phyloP scores from a whole-genome alignment of 2,797 vertebrate genomes.

The Uromys caudimaculatus region DNA sequence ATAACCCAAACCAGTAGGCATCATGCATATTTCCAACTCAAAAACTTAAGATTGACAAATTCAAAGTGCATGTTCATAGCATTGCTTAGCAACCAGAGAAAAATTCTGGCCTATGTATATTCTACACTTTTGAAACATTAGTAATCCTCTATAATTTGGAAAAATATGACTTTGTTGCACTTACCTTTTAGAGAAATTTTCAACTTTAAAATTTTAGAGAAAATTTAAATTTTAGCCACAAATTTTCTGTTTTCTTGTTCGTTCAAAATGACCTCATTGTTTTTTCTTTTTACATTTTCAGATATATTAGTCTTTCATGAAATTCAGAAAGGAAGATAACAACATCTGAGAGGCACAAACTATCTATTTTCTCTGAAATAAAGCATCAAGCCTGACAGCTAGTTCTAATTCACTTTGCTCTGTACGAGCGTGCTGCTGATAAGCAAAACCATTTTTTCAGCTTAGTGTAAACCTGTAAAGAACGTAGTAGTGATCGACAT shows the following conservation, averaged over 20 bases:
- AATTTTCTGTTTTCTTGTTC: neutral
- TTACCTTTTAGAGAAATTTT: neutral
- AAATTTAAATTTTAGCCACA: neutral
- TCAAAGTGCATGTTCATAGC: neutral
- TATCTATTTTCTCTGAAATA: conserved; percentile 35
- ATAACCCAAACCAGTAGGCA: neutral
- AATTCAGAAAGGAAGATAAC: neutral
- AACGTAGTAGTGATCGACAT: neutral
- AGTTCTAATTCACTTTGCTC: neutral
- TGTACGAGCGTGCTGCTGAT: neutral
- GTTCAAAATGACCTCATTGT: neutral
- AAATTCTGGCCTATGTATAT: neutral
- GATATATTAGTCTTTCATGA: neutral
- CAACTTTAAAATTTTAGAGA: neutral
- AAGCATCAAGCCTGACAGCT: neutral
- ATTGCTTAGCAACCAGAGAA: neutral
- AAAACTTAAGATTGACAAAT: conserved; percentile 5
- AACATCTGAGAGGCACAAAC: neutral
- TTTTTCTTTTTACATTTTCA: neutral
- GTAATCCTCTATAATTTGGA: neutral
- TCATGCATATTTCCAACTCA: neutral
- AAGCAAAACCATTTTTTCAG: neutral
- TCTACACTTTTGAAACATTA: conserved; percentile 11
- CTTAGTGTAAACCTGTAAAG: neutral
- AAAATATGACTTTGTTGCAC: neutral